Evolutionary conservation across 2,888 invertebrate genomes (phyloP).

Genomic region (Tachina lurida): DNA sequence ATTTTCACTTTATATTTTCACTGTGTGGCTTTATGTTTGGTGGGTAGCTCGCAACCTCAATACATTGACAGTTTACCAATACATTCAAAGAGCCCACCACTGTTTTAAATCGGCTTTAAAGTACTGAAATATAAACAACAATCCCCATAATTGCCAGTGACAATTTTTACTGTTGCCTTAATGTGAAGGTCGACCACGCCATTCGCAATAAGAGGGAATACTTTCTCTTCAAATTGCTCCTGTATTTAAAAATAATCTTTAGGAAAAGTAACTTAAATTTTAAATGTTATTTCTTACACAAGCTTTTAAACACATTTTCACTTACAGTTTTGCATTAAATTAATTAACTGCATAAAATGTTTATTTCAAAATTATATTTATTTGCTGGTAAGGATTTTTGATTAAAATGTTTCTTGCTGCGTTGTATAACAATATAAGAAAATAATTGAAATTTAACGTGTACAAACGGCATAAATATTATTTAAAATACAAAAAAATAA

Average conservation of each 20-base stretch:
- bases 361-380: slow-evolving; percentile 1
- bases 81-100: too few relatives aligned
- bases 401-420: neutral
- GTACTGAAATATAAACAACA: too few relatives aligned
- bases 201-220: too few relatives aligned
- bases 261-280: neutral
- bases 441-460: slow-evolving; percentile 69
- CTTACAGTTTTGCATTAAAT: neutral
- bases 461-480: slow-evolving; percentile 51
- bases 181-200: too few relatives aligned
- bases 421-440: neutral
- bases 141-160: too few relatives aligned
- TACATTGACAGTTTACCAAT: too few relatives aligned
- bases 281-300: neutral
- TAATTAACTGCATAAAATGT: neutral
- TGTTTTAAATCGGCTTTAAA: too few relatives aligned
- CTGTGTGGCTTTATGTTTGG: too few relatives aligned
- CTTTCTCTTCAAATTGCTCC: too few relatives aligned
- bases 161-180: too few relatives aligned
- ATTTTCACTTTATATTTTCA: too few relatives aligned
- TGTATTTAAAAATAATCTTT: neutral
- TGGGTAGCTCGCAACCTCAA: too few relatives aligned
- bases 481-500: slow-evolving; percentile 6
- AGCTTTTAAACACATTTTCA: neutral
- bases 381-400: slow-evolving; percentile 29